Evolutionary conservation across 2,797 vertebrate genomes (phyloP).

Genomic region (Gambusia yucatana): DNA sequence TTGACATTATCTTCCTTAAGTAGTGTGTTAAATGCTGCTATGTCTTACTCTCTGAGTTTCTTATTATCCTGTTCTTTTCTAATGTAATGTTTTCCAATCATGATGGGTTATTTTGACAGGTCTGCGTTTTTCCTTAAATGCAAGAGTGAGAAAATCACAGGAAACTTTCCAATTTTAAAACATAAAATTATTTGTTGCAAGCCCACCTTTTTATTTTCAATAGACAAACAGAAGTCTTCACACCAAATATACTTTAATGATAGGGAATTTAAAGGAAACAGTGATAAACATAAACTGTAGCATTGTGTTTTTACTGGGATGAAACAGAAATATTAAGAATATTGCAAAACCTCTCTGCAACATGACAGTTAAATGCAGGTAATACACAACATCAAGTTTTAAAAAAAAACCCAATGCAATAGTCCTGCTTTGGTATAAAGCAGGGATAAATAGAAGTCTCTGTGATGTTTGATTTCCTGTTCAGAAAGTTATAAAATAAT

Average conservation of each 20-base stretch:
- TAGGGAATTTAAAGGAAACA: neutral
- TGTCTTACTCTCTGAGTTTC: neutral
- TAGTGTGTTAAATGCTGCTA: neutral
- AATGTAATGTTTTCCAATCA: neutral
- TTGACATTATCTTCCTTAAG: neutral
- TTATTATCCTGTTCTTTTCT: neutral
- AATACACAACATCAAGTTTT: too few relatives aligned
- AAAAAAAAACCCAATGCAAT: too few relatives aligned
- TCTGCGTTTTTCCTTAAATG: neutral
- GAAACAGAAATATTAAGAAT: neutral
- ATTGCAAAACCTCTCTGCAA: too few relatives aligned
- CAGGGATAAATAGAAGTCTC: too few relatives aligned
- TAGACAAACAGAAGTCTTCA: neutral
- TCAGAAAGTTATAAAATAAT: too few relatives aligned
- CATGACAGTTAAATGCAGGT: too few relatives aligned
- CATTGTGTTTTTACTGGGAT: neutral
- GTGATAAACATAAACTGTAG: neutral
- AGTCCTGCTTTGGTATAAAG: too few relatives aligned
- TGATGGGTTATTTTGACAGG: neutral
- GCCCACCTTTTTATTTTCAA: neutral
- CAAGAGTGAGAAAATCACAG: neutral
- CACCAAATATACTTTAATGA: neutral
- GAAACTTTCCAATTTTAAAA: neutral
- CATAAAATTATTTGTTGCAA: conserved; percentile 15
- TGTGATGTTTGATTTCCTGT: too few relatives aligned